A percentile compares a stretch with the other conserved stretches of the same genome.
Conservation (phyloP, 2,888 invertebrate genomes). For the Watsonalla binaria region DNA sequence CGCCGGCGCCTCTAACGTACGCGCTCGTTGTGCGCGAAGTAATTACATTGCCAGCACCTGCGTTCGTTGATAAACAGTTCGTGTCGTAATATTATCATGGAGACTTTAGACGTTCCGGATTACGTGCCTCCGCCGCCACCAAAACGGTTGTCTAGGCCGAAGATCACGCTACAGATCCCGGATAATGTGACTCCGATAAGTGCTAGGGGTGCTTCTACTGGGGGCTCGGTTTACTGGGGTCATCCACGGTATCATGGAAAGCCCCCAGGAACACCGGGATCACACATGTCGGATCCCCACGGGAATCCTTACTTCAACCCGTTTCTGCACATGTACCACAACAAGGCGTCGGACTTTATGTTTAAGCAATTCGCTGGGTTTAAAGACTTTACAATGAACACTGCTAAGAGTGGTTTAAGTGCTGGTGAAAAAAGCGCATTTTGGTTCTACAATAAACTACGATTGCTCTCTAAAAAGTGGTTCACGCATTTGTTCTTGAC, state of each 20-base stretch:
- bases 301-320: slow-evolving; percentile 59
- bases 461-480: slow-evolving; percentile 88
- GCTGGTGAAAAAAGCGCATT: slow-evolving; percentile 90
- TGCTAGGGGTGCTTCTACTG: slow-evolving; percentile 38
- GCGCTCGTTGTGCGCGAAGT: slow-evolving; percentile 7
- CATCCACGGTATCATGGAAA: slow-evolving; percentile 46
- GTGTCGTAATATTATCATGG: slow-evolving; percentile 32
- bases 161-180: slow-evolving; percentile 73
- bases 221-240: slow-evolving; percentile 39
- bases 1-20: slow-evolving; percentile 45
- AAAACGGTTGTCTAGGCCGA: slow-evolving; percentile 54
- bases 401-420: slow-evolving; percentile 87
- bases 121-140: slow-evolving; percentile 63
- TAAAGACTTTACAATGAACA: slow-evolving; percentile 85
- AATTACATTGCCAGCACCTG: neutral
- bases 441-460: slow-evolving; percentile 88
- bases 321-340: slow-evolving; percentile 76
- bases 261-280: slow-evolving; percentile 48
- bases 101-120: slow-evolving; percentile 47
- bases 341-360: slow-evolving; percentile 87
- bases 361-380: slow-evolving; percentile 89
- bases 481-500: slow-evolving; percentile 93
- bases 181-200: slow-evolving; percentile 34
- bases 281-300: slow-evolving; percentile 56
- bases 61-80: slow-evolving; percentile 16